Evolutionary conservation across 2,888 invertebrate genomes (phyloP).

Genomic region (Eupithecia pulchellata): DNA sequence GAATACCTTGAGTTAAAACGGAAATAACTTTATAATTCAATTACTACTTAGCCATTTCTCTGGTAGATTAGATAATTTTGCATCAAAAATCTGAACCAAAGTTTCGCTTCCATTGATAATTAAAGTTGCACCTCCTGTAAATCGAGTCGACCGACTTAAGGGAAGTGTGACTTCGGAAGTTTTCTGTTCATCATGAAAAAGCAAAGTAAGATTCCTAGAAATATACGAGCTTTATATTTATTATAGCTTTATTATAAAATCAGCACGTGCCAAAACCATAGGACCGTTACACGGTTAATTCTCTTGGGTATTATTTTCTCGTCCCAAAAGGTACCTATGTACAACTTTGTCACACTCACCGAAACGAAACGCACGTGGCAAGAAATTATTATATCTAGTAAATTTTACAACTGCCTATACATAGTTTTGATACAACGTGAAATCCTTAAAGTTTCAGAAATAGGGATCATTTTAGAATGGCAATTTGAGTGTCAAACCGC

Average conservation of each 20-base stretch:
- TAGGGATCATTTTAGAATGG: not conserved
- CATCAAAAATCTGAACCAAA: too few relatives aligned
- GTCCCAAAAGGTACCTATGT: constrained; percentile 32
- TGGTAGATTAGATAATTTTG: too few relatives aligned
- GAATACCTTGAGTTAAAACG: not conserved
- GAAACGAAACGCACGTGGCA: constrained; percentile 19
- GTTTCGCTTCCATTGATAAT: too few relatives aligned
- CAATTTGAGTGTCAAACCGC: not conserved
- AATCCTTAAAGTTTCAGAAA: not conserved
- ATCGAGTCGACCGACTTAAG: too few relatives aligned
- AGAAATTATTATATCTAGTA: constrained; percentile 7
- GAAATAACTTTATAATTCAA: not conserved
- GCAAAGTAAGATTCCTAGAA: not conserved
- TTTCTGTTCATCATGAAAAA: not conserved
- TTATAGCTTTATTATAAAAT: not conserved
- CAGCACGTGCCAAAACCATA: constrained; percentile 30
- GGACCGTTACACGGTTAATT: constrained; percentile 23
- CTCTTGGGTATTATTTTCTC: constrained; percentile 29
- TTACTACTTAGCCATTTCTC: too few relatives aligned
- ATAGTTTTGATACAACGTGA: not conserved
- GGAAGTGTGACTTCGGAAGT: too few relatives aligned
- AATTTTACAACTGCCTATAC: not conserved
- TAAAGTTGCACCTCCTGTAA: too few relatives aligned
- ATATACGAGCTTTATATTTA: not conserved
- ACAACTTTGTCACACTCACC: constrained; percentile 17